Percentiles rank a stretch among this genome's conserved stretches.
These are phyloP conservation scores for Bactericera cockerelli DNA, from an alignment of 1,140 invertebrate genomes.

Conservation along the genomic window DNA sequence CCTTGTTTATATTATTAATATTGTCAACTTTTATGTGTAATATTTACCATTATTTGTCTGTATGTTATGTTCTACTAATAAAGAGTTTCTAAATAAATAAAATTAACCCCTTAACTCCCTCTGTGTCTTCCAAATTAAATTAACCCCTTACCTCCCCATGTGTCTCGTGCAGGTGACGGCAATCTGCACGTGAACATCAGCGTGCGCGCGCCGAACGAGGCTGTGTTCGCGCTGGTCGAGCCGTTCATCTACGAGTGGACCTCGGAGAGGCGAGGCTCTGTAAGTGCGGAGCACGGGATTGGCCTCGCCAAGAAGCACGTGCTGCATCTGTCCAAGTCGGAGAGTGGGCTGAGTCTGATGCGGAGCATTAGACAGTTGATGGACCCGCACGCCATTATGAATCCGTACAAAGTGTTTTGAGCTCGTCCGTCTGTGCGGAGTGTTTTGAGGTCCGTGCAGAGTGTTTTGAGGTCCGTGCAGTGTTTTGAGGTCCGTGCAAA, in stretches of 20 bases:
- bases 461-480: no score
- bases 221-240: slow-evolving; percentile 57
- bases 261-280: slow-evolving; percentile 58
- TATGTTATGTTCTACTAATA: no score
- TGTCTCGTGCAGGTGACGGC: slow-evolving; percentile 53
- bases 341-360: slow-evolving; percentile 63
- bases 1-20: no score
- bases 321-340: slow-evolving; percentile 67
- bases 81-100: no score
- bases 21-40: no score
- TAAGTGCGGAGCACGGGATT: slow-evolving; percentile 92
- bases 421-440: no score
- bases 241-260: slow-evolving; percentile 85
- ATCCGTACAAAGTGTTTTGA: slow-evolving; percentile 85
- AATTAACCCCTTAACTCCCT: no score
- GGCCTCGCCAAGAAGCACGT: slow-evolving; percentile 80
- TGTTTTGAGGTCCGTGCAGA: no score
- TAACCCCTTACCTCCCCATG: no score
- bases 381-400: slow-evolving; percentile 87
- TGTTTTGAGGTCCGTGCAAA: no score
- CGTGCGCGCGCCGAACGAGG: slow-evolving; percentile 46
- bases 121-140: no score
- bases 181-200: slow-evolving; percentile 85
- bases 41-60: no score
- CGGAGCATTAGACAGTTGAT: slow-evolving; percentile 63